Evolutionary conservation across 2,113 vertebrate species (phyloP).

Genomic region (Grallaria varia): DNA sequence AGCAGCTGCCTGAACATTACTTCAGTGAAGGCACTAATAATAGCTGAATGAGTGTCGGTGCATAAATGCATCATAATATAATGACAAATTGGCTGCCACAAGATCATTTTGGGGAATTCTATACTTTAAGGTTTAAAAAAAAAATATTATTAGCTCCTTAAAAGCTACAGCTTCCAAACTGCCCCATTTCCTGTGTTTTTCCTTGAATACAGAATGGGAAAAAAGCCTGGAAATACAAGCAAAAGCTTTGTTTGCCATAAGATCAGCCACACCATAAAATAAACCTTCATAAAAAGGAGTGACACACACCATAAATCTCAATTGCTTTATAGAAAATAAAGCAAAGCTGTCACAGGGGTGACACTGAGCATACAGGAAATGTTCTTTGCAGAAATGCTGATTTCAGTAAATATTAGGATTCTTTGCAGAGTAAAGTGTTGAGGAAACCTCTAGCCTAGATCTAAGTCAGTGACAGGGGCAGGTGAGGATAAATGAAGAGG

Average conservation of each 20-base stretch:
- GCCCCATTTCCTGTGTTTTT: not conserved
- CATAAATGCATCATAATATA: not conserved
- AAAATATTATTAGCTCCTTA: not conserved
- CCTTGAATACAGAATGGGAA: not conserved
- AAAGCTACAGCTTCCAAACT: not conserved
- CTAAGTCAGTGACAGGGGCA: not conserved
- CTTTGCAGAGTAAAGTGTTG: not conserved
- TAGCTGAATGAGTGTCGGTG: not conserved
- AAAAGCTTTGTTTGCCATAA: conserved; percentile 12
- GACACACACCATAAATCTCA: not conserved
- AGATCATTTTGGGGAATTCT: not conserved
- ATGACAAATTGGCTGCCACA: not conserved
- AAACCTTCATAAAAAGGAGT: not conserved
- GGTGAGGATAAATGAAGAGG: not conserved
- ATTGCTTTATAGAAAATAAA: not conserved
- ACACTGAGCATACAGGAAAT: not conserved
- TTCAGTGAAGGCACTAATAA: not conserved
- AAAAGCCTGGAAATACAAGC: not conserved
- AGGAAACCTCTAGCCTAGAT: not conserved
- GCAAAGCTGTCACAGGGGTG: not conserved
- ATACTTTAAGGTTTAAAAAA: not conserved
- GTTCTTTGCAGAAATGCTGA: not conserved
- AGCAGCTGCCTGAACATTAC: not conserved
- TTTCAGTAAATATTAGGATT: not conserved
- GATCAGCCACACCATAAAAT: not conserved